Evolutionary conservation across 2,888 invertebrate genomes (phyloP), one percentile per base, ranked within the genome.

Genomic region (Graphium colonna): DNA sequence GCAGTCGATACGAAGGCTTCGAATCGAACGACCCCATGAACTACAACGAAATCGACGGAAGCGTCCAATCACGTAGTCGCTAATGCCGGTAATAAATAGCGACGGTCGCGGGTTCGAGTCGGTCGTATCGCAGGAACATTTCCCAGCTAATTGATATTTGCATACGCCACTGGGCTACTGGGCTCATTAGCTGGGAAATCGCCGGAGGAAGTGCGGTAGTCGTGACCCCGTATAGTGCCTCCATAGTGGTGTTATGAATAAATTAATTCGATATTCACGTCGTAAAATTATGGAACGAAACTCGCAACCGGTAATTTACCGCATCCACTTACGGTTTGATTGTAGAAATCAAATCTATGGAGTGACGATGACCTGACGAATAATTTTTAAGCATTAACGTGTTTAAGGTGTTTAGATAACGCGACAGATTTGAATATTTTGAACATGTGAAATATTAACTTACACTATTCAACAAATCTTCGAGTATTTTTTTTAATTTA

Each of bases 111-210:
- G 57, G 60, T 61, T 56, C 62, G 61, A 68, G 67, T 63, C 55
- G 52, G 58, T 1, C n/a, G n/a, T 62, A 62, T 60, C 62, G 63
- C 64, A 67, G 69, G 64, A 69, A 72, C 73, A 73, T 77, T 77
- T 75, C 73, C 64, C 58, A 43, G 63, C 74, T 82, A 81, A 81
- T 81, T 80, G 78, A 78, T 80, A 80, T 81, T 77, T 77, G 75
- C 77, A 75, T 77, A 67, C 60, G 62, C 63, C 63, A 63, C 60
- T 52, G 57, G 45, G 33, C 54, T 45, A 56, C 60, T 21, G 21
- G 21, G 61, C 64, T 62, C 61, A 59, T 59, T 63, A 63, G 60
- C 16, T 55, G 60, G 67, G 61, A 64, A 61, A 55, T n/a, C n/a
- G n/a, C n/a, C 59, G 57, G 60, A 63, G 67, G 70, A 69, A 64